Evolutionary conservation across 2,797 vertebrate species (phyloP), one percentile per base, ranked within the genome.

Genomic region (Pseudochirops corinnae): DNA sequence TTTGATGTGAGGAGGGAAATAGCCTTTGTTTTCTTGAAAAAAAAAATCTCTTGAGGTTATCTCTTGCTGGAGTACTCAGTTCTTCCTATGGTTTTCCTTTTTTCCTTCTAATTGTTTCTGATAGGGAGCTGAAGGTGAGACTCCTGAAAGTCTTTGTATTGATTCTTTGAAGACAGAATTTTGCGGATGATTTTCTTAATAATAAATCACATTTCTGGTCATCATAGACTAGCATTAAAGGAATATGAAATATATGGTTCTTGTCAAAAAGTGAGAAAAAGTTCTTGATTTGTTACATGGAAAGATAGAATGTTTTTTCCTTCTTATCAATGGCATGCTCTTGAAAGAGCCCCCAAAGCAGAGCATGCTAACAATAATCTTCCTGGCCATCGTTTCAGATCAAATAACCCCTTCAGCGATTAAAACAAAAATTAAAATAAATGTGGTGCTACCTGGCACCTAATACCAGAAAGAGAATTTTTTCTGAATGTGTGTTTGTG

Each of bases 351-450:
- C 56, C 39, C 39, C 90, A 93, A 93, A 92, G 53, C 91, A 50
- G 82, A 90, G 92, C 5, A 50, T 55, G 93, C 93, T 93, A 74
- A 74, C 58, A 93, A 62, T 58, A 93, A 62, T 55, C 56, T 94
- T 95, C 91, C 58, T 90, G 91, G 92, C 95, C 92, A 96, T 95
- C 95, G 96, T 93, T 94, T 93, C 93, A 95, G 13, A 97, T 93
- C 96, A 94, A 97, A 96, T 96, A 92, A 92, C 55, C 56, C 87
- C 95, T 96, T 97, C 82, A 96, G 92, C 95, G 96, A 97, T 97
- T 97, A 96, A 97, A 94, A 67, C 93, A 91, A 96, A 93, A 96
- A 95, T 90, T 93, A 92, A 87, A 87, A 24, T 26, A 26, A 82
- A 82, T 82, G 24, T 82, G n/a, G 7, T 46, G 74, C 0, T 50